Base-by-base conservation (phyloP, 2,888 invertebrate species). In the Melanotus villosus region DNA sequence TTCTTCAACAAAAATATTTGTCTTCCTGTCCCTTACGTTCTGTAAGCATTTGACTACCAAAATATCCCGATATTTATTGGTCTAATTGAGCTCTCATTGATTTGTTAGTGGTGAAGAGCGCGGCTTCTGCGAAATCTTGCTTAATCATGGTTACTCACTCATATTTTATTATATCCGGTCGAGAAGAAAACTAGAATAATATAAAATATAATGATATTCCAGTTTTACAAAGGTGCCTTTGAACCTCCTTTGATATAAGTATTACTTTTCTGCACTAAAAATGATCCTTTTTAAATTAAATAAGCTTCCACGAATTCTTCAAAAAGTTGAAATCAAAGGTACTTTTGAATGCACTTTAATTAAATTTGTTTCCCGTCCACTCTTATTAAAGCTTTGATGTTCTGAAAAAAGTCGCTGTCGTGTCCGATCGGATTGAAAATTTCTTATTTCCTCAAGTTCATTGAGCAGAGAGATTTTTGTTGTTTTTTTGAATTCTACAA, bases 401-500 rank as follows among this genome's bases (percentile, higher is more conserved):
- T 4, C 14, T 23, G 9, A 6, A 23, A 50, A 26, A 45, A 45
- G 38, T 21, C 23, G 12, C 18, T 21, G n/a, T 18, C 34, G 32
- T 7, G 18, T 19, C 16, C 9, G 30, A 19, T 36, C 21, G 26
- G 26, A 26, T 26, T 7, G 26, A 26, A 26, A 26, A n/a, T 52
- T 36, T 18, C 14, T 6, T 36, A 34, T 36, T 56, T 56, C 16
- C 36, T 16, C 36, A 36, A 56, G 36, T 36, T 56, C 34, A 19
- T 26, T 26, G 7, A 26, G 26, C 26, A 26, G 26, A n/a, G n/a
- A 41, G 26, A 59, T 36, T 47, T 47, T 12, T 18, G 12, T 21
- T 16, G 26, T 26, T 63, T 63, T 63, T 68, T 66, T 63, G 43
- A 65, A 54, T 65, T 62, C 50, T 43, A 65, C 43, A 50, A 70